These are phyloP conservation scores for Meteorus colon DNA, from an alignment of 2,888 invertebrate genomes.

Conservation along the genomic window DNA sequence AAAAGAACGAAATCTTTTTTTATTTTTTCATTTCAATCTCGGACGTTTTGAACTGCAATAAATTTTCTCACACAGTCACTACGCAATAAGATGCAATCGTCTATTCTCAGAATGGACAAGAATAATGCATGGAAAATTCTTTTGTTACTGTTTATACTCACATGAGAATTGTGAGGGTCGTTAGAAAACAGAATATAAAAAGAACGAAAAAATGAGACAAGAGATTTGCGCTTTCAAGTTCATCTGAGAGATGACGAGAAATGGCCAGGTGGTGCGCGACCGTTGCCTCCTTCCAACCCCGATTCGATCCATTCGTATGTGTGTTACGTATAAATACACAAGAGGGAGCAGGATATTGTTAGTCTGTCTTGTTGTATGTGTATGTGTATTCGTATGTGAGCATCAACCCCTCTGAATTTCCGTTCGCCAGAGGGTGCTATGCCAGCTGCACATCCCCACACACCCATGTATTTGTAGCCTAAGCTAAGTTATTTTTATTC, in stretches of 20 bases:
- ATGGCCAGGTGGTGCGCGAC: constrained; percentile 70
- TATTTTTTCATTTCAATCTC: too few relatives aligned
- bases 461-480: background rate
- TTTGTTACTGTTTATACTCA: background rate
- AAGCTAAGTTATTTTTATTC: background rate
- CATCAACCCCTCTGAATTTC: constrained; percentile 34
- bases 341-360: background rate
- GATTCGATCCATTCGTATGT: background rate
- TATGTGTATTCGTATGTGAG: constrained; percentile 13
- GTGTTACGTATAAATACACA: background rate
- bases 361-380: background rate
- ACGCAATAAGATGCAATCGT: background rate
- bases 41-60: too few relatives aligned
- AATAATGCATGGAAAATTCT: constrained; percentile 12
- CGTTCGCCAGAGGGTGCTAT: background rate
- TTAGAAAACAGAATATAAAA: background rate
- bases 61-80: too few relatives aligned
- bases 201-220: constrained; percentile 30
- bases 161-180: background rate
- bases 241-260: constrained; percentile 35
- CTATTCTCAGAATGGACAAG: background rate
- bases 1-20: too few relatives aligned
- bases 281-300: constrained; percentile 62
- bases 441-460: constrained; percentile 14
- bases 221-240: constrained; percentile 28